A percentile compares a stretch with the other conserved stretches of the same genome.
Evolutionary conservation across 2,113 vertebrate species (phyloP).

Genomic region (Xyliphius kryptos): DNA sequence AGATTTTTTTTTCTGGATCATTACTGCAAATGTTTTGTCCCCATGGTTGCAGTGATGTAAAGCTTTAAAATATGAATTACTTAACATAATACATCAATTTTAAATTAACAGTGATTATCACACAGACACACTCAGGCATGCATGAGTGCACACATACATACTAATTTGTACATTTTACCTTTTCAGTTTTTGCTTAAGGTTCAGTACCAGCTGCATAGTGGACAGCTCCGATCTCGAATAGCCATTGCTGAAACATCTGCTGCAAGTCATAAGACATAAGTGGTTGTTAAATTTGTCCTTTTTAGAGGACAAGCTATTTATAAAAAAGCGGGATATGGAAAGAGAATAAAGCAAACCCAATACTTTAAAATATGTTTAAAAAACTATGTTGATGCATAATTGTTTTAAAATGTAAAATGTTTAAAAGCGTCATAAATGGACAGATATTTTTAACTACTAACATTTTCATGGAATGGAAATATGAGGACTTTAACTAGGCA

Average conservation of each 20-base stretch:
- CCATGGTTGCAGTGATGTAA: conserved; percentile 8
- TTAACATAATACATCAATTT: conserved; percentile 5
- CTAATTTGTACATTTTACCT: conserved; percentile 12
- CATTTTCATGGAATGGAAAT: no score
- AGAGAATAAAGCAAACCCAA: no score
- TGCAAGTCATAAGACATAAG: background rate
- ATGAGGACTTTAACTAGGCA: no score
- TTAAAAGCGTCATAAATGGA: no score
- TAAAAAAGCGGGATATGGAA: no score
- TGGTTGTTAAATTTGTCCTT: no score
- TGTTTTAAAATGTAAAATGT: no score
- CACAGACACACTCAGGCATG: conserved; percentile 6
- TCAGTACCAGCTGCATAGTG: conserved; percentile 33
- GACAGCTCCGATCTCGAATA: conserved; percentile 26
- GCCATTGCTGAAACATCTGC: conserved; percentile 5
- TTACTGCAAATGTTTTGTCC: conserved; percentile 30
- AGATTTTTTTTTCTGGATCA: conserved; percentile 26
- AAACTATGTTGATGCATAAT: no score
- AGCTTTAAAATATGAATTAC: conserved; percentile 40
- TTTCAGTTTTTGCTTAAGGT: conserved; percentile 16
- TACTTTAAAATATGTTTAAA: no score
- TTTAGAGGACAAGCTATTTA: no score
- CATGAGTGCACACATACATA: conserved; percentile 4
- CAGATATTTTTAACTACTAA: no score
- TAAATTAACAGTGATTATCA: conserved; percentile 7